Evolutionary conservation across 2,797 vertebrate genomes (phyloP).

Genomic region (Typhlichthys eigenmanni): DNA sequence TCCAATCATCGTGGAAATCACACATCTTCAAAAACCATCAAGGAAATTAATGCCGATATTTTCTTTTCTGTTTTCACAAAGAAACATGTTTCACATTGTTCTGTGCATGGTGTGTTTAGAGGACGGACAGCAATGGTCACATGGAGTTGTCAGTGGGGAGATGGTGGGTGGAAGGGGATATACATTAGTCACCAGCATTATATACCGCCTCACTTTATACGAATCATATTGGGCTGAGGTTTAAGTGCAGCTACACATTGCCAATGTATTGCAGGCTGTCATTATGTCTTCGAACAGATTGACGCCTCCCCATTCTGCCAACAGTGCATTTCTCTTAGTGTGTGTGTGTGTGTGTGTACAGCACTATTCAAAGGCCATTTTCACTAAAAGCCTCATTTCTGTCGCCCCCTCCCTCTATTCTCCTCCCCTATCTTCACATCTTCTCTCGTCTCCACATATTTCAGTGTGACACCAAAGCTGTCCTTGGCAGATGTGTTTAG

Average conservation of each 20-base stretch:
- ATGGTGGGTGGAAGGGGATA: not conserved
- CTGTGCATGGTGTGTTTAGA: too few species aligned
- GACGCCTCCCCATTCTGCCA: slow-evolving; percentile 21
- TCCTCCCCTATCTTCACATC: slow-evolving; percentile 6
- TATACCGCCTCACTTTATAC: slow-evolving; percentile 8
- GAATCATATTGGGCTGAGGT: not conserved
- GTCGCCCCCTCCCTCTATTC: not conserved
- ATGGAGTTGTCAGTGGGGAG: not conserved
- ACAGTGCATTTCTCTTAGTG: slow-evolving; percentile 10
- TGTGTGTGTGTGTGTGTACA: not conserved
- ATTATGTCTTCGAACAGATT: slow-evolving; percentile 28
- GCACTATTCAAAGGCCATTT: not conserved
- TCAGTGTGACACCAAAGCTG: slow-evolving; percentile 31
- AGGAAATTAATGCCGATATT: too few species aligned
- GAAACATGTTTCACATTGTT: too few species aligned
- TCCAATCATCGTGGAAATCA: too few species aligned
- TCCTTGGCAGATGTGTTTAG: slow-evolving; percentile 26
- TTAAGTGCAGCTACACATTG: slow-evolving; percentile 11
- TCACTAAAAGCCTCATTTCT: not conserved
- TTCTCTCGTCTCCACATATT: slow-evolving; percentile 7
- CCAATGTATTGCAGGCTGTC: slow-evolving; percentile 19
- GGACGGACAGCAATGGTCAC: too few species aligned
- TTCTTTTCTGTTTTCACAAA: too few species aligned
- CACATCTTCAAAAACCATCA: too few species aligned
- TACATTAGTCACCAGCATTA: slow-evolving; percentile 1